Percentiles rank a stretch among this genome's conserved stretches.
These are phyloP conservation scores for Pollenia griseotomentosa DNA, from an alignment of 2,888 invertebrate genomes.

Conservation along the genomic window DNA sequence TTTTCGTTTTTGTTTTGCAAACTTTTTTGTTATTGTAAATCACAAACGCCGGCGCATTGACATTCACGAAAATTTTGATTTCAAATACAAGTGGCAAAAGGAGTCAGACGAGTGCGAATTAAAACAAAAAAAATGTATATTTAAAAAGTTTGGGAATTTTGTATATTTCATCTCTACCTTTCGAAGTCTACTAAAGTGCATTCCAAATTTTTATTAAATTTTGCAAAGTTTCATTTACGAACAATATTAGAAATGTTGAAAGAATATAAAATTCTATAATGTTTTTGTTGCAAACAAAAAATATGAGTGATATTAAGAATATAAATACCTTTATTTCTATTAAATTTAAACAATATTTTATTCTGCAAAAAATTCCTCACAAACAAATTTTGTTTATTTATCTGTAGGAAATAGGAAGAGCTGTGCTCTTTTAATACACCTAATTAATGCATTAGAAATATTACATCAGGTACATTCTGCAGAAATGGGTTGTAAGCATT, in stretches of 20 bases:
- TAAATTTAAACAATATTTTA: too few relatives aligned
- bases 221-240: conserved; percentile 54
- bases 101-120: conserved; percentile 18
- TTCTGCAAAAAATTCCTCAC: too few relatives aligned
- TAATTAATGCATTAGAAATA: too few relatives aligned
- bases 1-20: not conserved
- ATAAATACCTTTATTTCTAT: too few relatives aligned
- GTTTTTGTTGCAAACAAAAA: too few relatives aligned
- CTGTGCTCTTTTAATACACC: too few relatives aligned
- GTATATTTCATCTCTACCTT: conserved; percentile 9
- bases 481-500: too few relatives aligned
- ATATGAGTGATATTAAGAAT: too few relatives aligned
- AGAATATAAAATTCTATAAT: not conserved
- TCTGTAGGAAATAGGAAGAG: too few relatives aligned
- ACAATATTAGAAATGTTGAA: conserved; percentile 29
- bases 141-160: conserved; percentile 5
- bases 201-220: conserved; percentile 56
- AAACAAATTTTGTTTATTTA: too few relatives aligned
- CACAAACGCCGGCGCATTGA: conserved; percentile 72
- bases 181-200: conserved; percentile 31
- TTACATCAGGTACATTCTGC: too few relatives aligned
- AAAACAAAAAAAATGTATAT: conserved; percentile 18
- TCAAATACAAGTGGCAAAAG: conserved; percentile 39
- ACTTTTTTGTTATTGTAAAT: conserved; percentile 27
- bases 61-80: conserved; percentile 34